Evolutionary conservation across 2,888 invertebrate genomes (phyloP), one percentile per base, ranked within the genome.

Genomic region (Ypsolopha sequella): DNA sequence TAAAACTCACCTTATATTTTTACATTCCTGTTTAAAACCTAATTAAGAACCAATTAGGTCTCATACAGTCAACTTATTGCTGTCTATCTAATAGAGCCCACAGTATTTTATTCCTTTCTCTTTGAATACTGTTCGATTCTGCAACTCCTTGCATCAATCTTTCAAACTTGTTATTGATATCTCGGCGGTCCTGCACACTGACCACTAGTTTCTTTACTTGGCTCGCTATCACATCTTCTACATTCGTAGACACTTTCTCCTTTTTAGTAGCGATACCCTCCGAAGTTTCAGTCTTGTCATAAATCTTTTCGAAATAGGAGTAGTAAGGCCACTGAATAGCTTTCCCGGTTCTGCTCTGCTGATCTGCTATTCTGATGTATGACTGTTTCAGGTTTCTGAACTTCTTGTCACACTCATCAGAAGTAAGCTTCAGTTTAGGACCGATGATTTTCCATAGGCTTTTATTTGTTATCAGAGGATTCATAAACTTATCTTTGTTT

Each of bases 381-480:
- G 85, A 84, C 55, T 84, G 84, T 59, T 86, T 86, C 13, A 86
- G 59, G 55, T 86, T 85, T 9, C 85, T 67, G 53, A 81, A 86
- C 53, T 84, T 84, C 48, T 76, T 73, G 54, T 82, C 80, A 56
- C 85, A 85, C 52, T 79, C 81, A 53, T 80, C 82, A 6, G 76
- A 58, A 1, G 78, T 66, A 46, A 84, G 55, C 0, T 77, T 75
- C 36, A 84, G 59, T 57, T 68, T 73, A 0, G 70, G 63, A 6
- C 70, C 70, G 6, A 86, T 67, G 14, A 63, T 57, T 58, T 64
- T 70, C 85, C 85, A 86, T 7, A 84, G 57, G 41, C 60, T 62
- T 57, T 74, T 82, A 56, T 82, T 84, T 57, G 76, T 85, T 1
- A 70, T 65, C 4, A 78, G 57, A 11, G 80, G 76, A 56, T 84